Evolutionary conservation across 2,113 vertebrate genomes (phyloP), one percentile per base, ranked within the genome.

Genomic region (zebrafish (Danio rerio)): DNA sequence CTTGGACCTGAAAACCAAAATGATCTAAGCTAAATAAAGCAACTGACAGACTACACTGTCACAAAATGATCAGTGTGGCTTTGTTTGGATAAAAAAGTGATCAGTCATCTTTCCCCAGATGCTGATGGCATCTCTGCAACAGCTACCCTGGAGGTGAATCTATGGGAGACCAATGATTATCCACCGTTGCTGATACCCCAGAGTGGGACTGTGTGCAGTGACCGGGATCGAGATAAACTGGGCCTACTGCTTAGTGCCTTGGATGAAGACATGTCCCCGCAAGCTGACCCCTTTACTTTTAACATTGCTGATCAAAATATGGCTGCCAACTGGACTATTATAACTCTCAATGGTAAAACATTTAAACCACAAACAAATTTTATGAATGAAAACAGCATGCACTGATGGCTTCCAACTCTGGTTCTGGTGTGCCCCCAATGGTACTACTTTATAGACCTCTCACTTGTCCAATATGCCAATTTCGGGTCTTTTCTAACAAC

Each of bases 161-260:
- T 99, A 86, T 86, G 93, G 88, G 97, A 98, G 86, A 96, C 96
- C 87, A 99, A 99, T 5, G 97, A 99, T 92, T 96, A 96, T 6
- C 86, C 95, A 0, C 98, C 97, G 0, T 84, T 89, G 65, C 92
- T 98, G 74, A 78, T 88, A 21, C 93, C 91, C 0, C 83, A 69
- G 0, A 85, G 86, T 0, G 91, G 91, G 4, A 89, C 86, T 5
- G 74, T 99, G 45, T 99, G 98, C 84, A 91, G 86, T 4, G 77
- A 86, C 9, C 84, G 91, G 0, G 86, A 88, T 0, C 86, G 72
- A 0, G 86, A 55, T 0, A 84, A 83, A 0, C 77, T 92, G 0
- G 93, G 91, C 11, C 88, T 98, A 71, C 80, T 96, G 11, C 80
- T 99, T 86, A 94, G 94, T 0, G 97, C 97, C 49, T 88, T 92